Evolutionary conservation across 2,888 invertebrate genomes (phyloP), one percentile per base, ranked within the genome.

Genomic region (Epinotia demarniana): DNA sequence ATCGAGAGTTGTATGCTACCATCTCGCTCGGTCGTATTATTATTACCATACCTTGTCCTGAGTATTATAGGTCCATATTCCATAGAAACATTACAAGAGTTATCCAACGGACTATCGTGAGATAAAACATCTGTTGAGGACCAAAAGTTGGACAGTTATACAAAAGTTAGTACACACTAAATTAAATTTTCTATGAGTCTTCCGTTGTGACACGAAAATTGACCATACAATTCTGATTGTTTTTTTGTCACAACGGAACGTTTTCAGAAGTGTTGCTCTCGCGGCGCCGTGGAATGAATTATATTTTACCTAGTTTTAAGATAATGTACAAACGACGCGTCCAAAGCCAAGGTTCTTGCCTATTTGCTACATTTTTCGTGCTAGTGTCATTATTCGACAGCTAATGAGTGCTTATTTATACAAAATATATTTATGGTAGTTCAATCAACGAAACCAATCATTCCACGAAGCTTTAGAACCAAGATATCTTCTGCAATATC

Each of bases 311-410:
- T 66, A 86, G 81, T 77, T 83, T 46, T 83, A 86, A 85, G 82
- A 80, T 73, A 78, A 80, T 84, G 85, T 84, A 86, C 84, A 85
- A 86, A 79, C 73, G 78, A 80, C 80, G 84, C 87, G 87, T 88
- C 88, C 87, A 86, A 80, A 80, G 78, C 79, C 79, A 79, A 80
- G 5, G 66, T 27, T 55, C 79, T 80, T 79, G 78, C 79, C 76
- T 77, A 77, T 61, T 78, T 9, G 57, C 72, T 77, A 75, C 77
- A 79, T 78, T 80, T 39, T 76, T 23, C 46, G 19, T 68, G 43
- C 73, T 77, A 77, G 70, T 79, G 78, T 75, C 60, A 68, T 68
- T 58, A 46, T 69, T 69, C 46, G 16, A 67, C 43, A 43, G 68
- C 68, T 58, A 68, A 73, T 73, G 78, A 77, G 77, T 80, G 78